Percentiles rank a stretch among this genome's conserved stretches.
Evolutionary conservation across 2,113 vertebrate genomes (phyloP).

Genomic region (Symphodus melops): DNA sequence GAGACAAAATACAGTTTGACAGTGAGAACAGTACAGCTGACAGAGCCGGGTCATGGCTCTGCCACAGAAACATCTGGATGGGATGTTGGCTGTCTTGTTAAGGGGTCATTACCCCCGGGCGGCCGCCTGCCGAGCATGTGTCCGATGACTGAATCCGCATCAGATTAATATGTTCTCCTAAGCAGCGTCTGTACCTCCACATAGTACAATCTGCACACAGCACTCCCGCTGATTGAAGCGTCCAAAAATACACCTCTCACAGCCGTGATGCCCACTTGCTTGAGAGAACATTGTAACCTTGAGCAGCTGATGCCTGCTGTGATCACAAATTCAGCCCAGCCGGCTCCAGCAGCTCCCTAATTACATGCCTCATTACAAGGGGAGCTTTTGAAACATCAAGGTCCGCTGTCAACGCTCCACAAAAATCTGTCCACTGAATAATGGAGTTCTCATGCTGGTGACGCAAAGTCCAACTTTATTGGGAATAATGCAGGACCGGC

Average conservation of each 20-base stretch:
- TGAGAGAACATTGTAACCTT: constrained; percentile 63
- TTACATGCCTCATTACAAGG: constrained; percentile 61
- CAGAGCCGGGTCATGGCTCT: not conserved
- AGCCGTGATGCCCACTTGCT: constrained; percentile 40
- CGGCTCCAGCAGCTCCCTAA: constrained; percentile 53
- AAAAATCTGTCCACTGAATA: constrained; percentile 51
- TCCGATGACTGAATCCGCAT: constrained; percentile 18
- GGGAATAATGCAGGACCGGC: constrained; percentile 10
- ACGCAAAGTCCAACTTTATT: constrained; percentile 23
- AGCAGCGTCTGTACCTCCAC: constrained; percentile 12
- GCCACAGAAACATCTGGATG: constrained; percentile 17
- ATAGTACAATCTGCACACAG: constrained; percentile 12
- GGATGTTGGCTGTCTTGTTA: not conserved
- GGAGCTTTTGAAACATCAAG: constrained; percentile 46
- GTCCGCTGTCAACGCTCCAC: constrained; percentile 16
- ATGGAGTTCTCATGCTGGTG: constrained; percentile 14
- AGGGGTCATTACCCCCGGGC: not conserved
- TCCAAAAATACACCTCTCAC: constrained; percentile 54
- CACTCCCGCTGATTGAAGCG: constrained; percentile 59
- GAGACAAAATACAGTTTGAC: not conserved
- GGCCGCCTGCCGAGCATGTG: not conserved
- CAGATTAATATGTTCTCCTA: constrained; percentile 41
- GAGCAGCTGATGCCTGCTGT: constrained; percentile 64
- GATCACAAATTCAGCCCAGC: constrained; percentile 56
- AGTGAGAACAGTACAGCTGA: not conserved